Evolutionary conservation across 2,888 invertebrate genomes (phyloP), one percentile per base, ranked within the genome.

Genomic region (Leucophenga montana): DNA sequence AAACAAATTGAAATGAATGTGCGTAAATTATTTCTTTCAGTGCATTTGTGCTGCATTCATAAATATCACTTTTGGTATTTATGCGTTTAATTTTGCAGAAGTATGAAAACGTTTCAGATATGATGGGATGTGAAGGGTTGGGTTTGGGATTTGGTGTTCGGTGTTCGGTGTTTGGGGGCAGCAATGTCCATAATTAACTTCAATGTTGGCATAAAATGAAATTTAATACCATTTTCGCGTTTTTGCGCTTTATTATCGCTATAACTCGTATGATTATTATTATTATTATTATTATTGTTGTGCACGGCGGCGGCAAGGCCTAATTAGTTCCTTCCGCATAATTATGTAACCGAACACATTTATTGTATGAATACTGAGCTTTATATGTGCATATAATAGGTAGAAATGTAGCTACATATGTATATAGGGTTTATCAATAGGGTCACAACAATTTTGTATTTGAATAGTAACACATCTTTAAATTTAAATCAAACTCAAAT

Each of bases 291-390:
- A 22, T 48, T 62, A 46, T 46, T 62, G 44, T 62, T 46, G 62
- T 46, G 66, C 66, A 54, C 39, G 44, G 66, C 66, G 59, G 39
- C 39, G 16, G 33, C 59, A 39, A 64, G 57, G 68, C 72, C 74
- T 81, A 81, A 81, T 81, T 82, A 80, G 78, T 78, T 83, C 73
- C 80, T 80, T 78, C 74, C 77, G 76, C 78, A 73, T 77, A 71
- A 79, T 78, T 78, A 75, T 78, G 74, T 71, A 71, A 68, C 72
- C 3, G 4, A 27, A 27, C 27, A 27, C 27, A n/a, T n/a, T n/a
- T n/a, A n/a, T n/a, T n/a, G n/a, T n/a, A n/a, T n/a, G n/a, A n/a
- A n/a, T 27, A 27, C 27, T n/a, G n/a, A 27, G 4, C 27, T 3
- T 27, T 27, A 3, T 27, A 27, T 3, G 4, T 27, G 27, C 2